Evolutionary conservation across 2,113 vertebrate species (phyloP).

Genomic region (Hepsetus odoe): DNA sequence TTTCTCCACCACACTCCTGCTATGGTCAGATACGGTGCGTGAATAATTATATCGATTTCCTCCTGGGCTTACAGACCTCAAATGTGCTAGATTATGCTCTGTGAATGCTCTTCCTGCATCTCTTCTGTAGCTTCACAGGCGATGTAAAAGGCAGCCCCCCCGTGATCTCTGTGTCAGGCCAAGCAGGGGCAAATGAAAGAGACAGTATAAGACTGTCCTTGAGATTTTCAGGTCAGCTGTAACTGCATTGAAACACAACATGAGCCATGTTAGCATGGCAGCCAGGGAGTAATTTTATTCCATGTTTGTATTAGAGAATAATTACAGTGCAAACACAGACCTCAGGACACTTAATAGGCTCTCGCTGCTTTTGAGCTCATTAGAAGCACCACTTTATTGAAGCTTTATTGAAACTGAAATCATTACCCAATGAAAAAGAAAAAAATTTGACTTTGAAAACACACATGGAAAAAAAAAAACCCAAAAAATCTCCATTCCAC

Average conservation of each 20-base stretch:
- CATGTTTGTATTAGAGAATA: constrained; percentile 55
- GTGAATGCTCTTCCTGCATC: not conserved
- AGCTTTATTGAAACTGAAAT: not conserved
- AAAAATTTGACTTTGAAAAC: not conserved
- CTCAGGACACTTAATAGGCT: constrained; percentile 18
- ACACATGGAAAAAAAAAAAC: not conserved
- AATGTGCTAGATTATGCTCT: constrained; percentile 21
- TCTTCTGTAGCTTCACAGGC: constrained; percentile 2
- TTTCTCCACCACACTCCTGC: constrained; percentile 21
- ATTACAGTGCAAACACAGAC: constrained; percentile 67
- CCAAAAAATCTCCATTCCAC: not conserved
- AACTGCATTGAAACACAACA: constrained; percentile 34
- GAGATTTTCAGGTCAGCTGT: constrained; percentile 17
- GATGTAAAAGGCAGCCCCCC: not conserved
- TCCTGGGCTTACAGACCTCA: constrained; percentile 40
- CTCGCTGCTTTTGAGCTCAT: constrained; percentile 6
- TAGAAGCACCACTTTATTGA: not conserved
- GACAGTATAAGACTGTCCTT: constrained; percentile 24
- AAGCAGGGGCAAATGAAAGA: constrained; percentile 19
- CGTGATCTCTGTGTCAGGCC: constrained; percentile 6
- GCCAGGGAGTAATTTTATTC: not conserved
- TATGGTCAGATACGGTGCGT: constrained; percentile 54
- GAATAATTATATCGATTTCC: constrained; percentile 52
- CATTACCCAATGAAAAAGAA: no score
- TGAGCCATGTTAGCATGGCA: not conserved